These are phyloP conservation scores for Fregetta grallaria DNA, from an alignment of 2,113 vertebrate species.

Conservation along the genomic window DNA sequence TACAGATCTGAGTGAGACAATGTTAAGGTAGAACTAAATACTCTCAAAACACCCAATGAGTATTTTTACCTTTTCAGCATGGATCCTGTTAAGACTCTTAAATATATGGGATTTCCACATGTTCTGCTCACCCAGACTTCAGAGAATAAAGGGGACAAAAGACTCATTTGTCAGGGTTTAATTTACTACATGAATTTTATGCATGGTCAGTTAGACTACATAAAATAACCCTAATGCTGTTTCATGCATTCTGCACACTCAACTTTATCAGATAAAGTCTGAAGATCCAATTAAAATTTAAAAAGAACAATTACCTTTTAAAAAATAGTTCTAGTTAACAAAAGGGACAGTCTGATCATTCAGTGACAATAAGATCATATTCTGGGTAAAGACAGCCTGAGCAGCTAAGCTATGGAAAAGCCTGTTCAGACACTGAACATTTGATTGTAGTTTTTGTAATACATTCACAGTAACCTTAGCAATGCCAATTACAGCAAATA, in stretches of 20 bases:
- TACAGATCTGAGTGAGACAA: neutral
- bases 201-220: neutral
- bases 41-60: neutral
- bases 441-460: neutral
- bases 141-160: neutral
- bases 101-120: neutral
- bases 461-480: neutral
- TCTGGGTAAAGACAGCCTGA: neutral
- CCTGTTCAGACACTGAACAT: neutral
- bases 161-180: neutral
- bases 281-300: constrained; percentile 1
- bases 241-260: neutral
- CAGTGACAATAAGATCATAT: neutral
- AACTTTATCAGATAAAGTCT: neutral
- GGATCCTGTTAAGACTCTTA: neutral
- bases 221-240: neutral
- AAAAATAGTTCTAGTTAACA: neutral
- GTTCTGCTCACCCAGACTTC: neutral
- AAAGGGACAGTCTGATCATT: neutral
- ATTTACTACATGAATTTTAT: constrained; percentile 1
- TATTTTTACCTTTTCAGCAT: neutral
- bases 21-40: neutral
- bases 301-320: constrained; percentile 2
- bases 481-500: neutral
- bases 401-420: neutral